Base-by-base conservation (phyloP, 2,113 vertebrate species). In the Gambusia affinis region DNA sequence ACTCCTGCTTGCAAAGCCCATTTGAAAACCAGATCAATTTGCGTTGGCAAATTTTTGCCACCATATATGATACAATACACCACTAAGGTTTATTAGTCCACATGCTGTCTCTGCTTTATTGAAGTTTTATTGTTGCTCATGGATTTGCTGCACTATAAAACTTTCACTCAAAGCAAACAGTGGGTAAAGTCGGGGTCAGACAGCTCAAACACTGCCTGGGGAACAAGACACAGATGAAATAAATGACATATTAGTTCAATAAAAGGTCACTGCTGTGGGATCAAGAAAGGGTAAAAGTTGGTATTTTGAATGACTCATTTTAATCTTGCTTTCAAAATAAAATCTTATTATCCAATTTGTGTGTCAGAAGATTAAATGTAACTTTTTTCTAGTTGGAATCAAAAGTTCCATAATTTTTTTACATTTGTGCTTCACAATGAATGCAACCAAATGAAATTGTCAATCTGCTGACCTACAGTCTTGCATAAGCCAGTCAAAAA, bases 11-110 rank as follows among this genome's bases (percentile, higher is more conserved):
- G 57, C 35, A 79, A 17, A 60, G 4, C 37, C 72, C 72, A 60
- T 82, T 70, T 77, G 29, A 35, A 7, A 80, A 63, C 54, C 19
- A 72, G 64, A 83, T 75, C 0, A 60, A 73, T 78, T 72, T 70
- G 12, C 33, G 44, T 2, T 12, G 28, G 42, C 10, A 79, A 65
- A 60, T 19, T 54, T 54, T 12, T 60, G 27, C 51, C 11, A 15
- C 22, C 5, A 12, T n/a, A 47, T 8, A 29, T 72, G 69, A 60
- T 39, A 19, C 31, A 57, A 6, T 28, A 3, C 33, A 30, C 35
- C 33, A 1, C 22, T 65, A 15, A 42, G 28, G 19, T 15, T 51
- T 66, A 60, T 42, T 27, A 28, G 29, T 51, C 17, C 63, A 29
- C 39, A 29, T 29, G 60, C 64, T 54, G 39, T 33, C 30, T 44